phyloP scores from a whole-genome alignment of 2,888 invertebrate species.

The Hyposoter didymator region DNA sequence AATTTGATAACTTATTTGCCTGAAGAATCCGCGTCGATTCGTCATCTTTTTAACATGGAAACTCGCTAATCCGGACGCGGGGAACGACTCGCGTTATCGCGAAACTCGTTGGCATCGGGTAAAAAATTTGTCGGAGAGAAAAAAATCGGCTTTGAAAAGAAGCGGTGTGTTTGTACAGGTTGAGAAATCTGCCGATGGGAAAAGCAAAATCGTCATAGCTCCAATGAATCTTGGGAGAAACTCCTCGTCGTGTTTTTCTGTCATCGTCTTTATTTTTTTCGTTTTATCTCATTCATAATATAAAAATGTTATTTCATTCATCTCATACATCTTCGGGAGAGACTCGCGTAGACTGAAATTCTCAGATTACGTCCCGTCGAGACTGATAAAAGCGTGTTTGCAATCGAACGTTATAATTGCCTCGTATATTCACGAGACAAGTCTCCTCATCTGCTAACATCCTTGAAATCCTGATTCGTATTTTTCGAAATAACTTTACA shows the following conservation, averaged over 20 bases:
- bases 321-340: conserved; percentile 16
- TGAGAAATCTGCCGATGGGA: conserved; percentile 13
- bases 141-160: conserved; percentile 8
- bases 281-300: conserved; percentile 8
- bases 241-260: neutral
- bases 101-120: conserved; percentile 31
- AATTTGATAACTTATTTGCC: conserved; percentile 21
- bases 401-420: conserved; percentile 62
- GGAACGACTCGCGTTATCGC: neutral
- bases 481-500: conserved; percentile 28
- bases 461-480: conserved; percentile 50
- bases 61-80: conserved; percentile 33
- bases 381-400: conserved; percentile 48
- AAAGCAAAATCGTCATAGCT: conserved; percentile 27
- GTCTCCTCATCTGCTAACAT: conserved; percentile 27
- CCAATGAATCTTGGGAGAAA: conserved; percentile 28
- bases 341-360: conserved; percentile 8
- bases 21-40: conserved; percentile 8
- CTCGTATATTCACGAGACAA: conserved; percentile 24
- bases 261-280: conserved; percentile 23
- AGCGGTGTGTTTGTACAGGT: conserved; percentile 4
- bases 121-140: neutral
- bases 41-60: conserved; percentile 36
- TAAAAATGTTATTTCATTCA: conserved; percentile 30
- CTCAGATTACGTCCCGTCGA: conserved; percentile 52